phyloP scores from a whole-genome alignment of 2,888 invertebrate species.

The Lypha dubia region DNA sequence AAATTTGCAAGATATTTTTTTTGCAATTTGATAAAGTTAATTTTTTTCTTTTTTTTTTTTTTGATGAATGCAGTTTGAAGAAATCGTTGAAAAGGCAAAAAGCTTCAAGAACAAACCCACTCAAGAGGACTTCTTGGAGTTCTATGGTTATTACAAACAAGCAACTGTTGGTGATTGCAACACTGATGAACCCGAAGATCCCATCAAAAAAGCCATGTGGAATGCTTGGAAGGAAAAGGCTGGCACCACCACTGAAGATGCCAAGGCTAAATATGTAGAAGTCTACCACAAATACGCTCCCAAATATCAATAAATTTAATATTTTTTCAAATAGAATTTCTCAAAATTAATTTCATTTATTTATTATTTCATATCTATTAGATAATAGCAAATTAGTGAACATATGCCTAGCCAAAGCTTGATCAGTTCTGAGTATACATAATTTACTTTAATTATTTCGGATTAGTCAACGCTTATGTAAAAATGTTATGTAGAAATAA shows the following conservation, averaged over 20 bases:
- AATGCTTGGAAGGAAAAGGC: slow-evolving; percentile 94
- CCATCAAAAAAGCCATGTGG: slow-evolving; percentile 96
- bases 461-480: too few relatives aligned
- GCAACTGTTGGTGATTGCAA: slow-evolving; percentile 91
- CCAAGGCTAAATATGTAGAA: slow-evolving; percentile 92
- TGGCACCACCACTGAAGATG: slow-evolving; percentile 90
- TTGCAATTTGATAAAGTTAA: not conserved
- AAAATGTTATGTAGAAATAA: too few relatives aligned
- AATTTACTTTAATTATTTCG: too few relatives aligned
- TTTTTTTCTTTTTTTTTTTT: not conserved
- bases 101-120: slow-evolving; percentile 89
- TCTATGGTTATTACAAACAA: slow-evolving; percentile 94
- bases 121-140: slow-evolving; percentile 90
- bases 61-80: slow-evolving; percentile 86
- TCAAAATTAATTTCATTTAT: not conserved
- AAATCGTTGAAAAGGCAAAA: slow-evolving; percentile 90
- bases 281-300: slow-evolving; percentile 86
- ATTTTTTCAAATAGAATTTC: slow-evolving; percentile 12
- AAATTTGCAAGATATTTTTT: not conserved
- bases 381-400: too few relatives aligned
- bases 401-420: too few relatives aligned
- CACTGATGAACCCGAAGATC: slow-evolving; percentile 93
- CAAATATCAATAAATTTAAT: slow-evolving; percentile 82
- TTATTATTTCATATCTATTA: too few relatives aligned
- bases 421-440: too few relatives aligned